A percentile compares a stretch with the other conserved stretches of the same genome.
Evolutionary conservation across 2,888 invertebrate species (phyloP).

Genomic region (Tridacna gigas): DNA sequence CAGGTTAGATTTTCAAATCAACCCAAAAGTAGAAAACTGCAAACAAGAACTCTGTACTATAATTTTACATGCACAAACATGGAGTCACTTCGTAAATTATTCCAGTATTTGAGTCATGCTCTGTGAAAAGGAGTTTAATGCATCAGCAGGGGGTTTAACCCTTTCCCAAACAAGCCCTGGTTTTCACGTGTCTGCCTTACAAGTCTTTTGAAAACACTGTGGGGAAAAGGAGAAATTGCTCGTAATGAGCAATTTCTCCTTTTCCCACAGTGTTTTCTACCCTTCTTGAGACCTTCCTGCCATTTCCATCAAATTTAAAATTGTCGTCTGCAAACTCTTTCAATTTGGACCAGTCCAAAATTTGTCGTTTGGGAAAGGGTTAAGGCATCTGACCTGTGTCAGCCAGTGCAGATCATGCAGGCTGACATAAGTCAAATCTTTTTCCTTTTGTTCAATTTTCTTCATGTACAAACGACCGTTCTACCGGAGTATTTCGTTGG

Average conservation of each 20-base stretch:
- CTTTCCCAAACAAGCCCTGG: not conserved
- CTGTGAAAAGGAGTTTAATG: not conserved
- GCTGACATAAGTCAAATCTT: no score
- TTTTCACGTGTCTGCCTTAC: not conserved
- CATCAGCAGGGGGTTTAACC: not conserved
- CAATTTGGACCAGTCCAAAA: no score
- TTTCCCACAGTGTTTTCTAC: not conserved
- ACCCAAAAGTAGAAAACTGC: conserved; percentile 33
- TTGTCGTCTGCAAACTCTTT: no score
- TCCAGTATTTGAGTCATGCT: not conserved
- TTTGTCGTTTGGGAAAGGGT: no score
- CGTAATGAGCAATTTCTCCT: not conserved
- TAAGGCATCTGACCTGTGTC: no score
- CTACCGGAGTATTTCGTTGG: no score
- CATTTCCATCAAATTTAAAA: no score
- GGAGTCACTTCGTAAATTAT: no score
- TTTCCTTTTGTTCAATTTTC: no score
- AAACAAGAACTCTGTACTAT: not conserved
- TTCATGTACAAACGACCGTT: no score
- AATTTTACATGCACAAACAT: conserved; percentile 5
- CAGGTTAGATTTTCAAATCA: conserved; percentile 27
- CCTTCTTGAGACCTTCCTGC: not conserved
- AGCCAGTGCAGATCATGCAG: no score
- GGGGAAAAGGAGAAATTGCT: not conserved
- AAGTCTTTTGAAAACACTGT: not conserved